phyloP scores from a whole-genome alignment of 2,113 vertebrate genomes.

The Eleginops maclovinus region DNA sequence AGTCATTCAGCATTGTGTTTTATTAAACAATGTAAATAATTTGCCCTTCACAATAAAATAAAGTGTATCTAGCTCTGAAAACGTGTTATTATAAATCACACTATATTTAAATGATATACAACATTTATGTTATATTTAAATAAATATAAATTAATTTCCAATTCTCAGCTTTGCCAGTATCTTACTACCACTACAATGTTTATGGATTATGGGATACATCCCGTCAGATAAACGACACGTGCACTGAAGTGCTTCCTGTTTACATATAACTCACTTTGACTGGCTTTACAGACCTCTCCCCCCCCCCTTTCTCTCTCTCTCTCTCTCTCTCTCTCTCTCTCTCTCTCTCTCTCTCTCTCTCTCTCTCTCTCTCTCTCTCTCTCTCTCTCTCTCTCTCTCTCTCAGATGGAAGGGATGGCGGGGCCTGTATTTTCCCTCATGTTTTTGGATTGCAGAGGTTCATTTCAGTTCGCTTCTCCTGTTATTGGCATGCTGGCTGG shows the following conservation, averaged over 20 bases:
- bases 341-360: constrained; percentile 1
- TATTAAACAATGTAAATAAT: too few species aligned
- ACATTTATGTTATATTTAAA: neutral
- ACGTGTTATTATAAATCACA: too few species aligned
- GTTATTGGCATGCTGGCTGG: neutral
- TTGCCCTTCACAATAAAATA: too few species aligned
- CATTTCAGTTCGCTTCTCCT: constrained; percentile 29
- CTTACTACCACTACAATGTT: neutral
- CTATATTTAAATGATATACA: too few species aligned
- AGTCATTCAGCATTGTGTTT: too few species aligned
- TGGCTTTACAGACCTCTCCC: constrained; percentile 61
- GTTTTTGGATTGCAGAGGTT: constrained; percentile 43
- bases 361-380: neutral
- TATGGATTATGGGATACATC: neutral
- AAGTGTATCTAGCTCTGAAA: too few species aligned
- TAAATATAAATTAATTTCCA: neutral
- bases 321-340: constrained; percentile 41
- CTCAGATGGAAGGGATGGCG: constrained; percentile 81
- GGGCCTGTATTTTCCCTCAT: constrained; percentile 71
- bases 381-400: constrained; percentile 3
- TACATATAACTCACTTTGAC: neutral
- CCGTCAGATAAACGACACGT: neutral
- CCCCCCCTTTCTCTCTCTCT: too few species aligned
- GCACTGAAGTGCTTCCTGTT: constrained; percentile 49
- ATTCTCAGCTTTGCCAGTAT: neutral